Evolutionary conservation across 1,140 invertebrate species (phyloP), one percentile per base, ranked within the genome.

Genomic region (Megalopta genalis): DNA sequence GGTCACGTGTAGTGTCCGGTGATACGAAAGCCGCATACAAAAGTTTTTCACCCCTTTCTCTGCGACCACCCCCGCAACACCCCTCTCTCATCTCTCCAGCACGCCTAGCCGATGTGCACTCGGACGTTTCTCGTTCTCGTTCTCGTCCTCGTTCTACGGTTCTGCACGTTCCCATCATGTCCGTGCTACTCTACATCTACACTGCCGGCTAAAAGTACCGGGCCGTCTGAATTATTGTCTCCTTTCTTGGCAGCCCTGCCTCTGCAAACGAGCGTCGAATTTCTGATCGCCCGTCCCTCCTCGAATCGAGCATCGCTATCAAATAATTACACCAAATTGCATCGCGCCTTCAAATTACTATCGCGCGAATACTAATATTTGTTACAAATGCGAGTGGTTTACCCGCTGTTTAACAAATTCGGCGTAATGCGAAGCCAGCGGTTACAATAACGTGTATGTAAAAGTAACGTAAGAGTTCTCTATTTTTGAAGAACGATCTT

Each of bases 1-100:
- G 87, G 91, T 92, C 91, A 92, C 91, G 91, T 91, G 89, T 92
- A 88, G 80, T 89, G 90, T 91, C 90, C 90, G 79, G 77, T 85
- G 86, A 87, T 85, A 91, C 90, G 90, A 87, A 89, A 88, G 83
- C 85, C 78, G 91, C 90, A 92, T 92, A 91, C 88, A 83, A 90
- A 91, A 90, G 80, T 90, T 85, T 87, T 85, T 87, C 85, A 83
- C 82, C 83, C 83, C 83, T 84, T 82, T 77, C 69, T 81, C 81
- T 78, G 57, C 63, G 14, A 74, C 79, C 65, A 21, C 59, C 68
- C n/a, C 39, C 39, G 49, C 49, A 46, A 0, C 42, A 37, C 10
- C 16, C 49, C 14, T 18, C 54, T 57, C 18, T 57, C 54, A 54
- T n/a, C 54, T 21, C 54, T 16, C 49, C 1, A 14, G 5, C 54